Evolutionary conservation across 2,113 vertebrate genomes (phyloP).

Genomic region (Mesoclemmys tuberculata): DNA sequence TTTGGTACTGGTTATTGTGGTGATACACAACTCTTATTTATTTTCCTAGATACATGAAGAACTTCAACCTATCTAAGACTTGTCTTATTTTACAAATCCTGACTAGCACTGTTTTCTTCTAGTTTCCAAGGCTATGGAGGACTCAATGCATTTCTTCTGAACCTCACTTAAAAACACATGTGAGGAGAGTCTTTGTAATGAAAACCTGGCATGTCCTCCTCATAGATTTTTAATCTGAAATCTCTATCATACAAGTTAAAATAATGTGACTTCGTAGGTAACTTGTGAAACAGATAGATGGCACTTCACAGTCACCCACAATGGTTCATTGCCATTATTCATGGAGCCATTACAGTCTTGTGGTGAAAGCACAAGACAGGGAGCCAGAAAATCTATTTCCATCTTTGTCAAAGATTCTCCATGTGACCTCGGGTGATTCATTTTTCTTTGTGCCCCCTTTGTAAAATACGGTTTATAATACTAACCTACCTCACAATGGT

Average conservation of each 20-base stretch:
- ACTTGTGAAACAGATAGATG: neutral
- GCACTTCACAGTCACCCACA: neutral
- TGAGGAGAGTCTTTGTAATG: too few species aligned
- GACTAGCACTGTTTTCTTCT: too few species aligned
- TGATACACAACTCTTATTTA: too few species aligned
- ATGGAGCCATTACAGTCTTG: slow-evolving; percentile 25
- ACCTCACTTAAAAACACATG: too few species aligned
- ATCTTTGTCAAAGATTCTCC: neutral
- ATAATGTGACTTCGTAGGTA: neutral
- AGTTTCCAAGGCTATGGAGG: too few species aligned
- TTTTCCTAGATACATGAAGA: too few species aligned
- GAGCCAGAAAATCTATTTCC: slow-evolving; percentile 29
- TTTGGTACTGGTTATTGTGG: too few species aligned
- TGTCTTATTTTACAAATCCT: too few species aligned
- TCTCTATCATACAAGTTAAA: neutral
- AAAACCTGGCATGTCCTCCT: neutral
- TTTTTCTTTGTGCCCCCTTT: neutral
- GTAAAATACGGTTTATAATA: neutral
- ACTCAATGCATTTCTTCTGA: too few species aligned
- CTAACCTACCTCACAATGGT: neutral
- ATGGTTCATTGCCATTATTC: slow-evolving; percentile 30
- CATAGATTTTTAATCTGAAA: too few species aligned
- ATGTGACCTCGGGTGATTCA: neutral
- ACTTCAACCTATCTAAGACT: too few species aligned
- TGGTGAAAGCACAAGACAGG: slow-evolving; percentile 13